Evolutionary conservation across 1,140 invertebrate genomes (phyloP).

Genomic region (Dendrolimus punctatus): DNA sequence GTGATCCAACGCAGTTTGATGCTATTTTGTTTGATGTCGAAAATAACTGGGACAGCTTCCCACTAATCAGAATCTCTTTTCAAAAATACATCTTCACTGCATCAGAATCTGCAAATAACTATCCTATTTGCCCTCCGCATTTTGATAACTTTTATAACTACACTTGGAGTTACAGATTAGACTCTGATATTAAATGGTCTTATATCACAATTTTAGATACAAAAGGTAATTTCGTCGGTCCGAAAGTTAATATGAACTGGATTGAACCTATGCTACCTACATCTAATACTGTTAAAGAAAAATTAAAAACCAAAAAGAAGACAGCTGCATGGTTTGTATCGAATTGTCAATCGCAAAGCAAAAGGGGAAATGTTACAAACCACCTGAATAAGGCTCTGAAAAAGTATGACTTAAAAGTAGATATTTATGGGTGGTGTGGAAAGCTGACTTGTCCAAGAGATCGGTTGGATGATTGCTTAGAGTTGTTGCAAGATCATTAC

Average conservation of each 20-base stretch:
- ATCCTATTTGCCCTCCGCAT: slow-evolving; percentile 27
- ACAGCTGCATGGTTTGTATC: slow-evolving; percentile 48
- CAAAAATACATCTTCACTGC: slow-evolving; percentile 45
- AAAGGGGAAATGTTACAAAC: slow-evolving; percentile 13
- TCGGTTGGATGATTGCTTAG: slow-evolving; percentile 33
- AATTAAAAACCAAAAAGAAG: slow-evolving; percentile 30
- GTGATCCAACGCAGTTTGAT: slow-evolving; percentile 35
- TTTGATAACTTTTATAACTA: slow-evolving; percentile 42
- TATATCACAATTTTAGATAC: slow-evolving; percentile 31
- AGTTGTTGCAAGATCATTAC: slow-evolving; percentile 33
- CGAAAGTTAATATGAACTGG: slow-evolving; percentile 42
- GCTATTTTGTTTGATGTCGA: slow-evolving; percentile 50
- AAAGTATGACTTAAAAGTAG: slow-evolving; percentile 28
- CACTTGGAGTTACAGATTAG: slow-evolving; percentile 44
- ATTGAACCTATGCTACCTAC: slow-evolving; percentile 22
- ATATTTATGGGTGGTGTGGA: slow-evolving; percentile 44
- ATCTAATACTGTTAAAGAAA: slow-evolving; percentile 22
- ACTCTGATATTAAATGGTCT: slow-evolving; percentile 35
- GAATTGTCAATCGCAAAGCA: slow-evolving; percentile 27
- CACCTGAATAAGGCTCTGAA: slow-evolving; percentile 21
- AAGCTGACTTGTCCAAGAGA: slow-evolving; percentile 30
- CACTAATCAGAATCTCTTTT: slow-evolving; percentile 20
- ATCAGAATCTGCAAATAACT: slow-evolving; percentile 27
- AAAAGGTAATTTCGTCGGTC: slow-evolving; percentile 31
- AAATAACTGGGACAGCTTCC: slow-evolving; percentile 34